Evolutionary conservation across 2,888 invertebrate genomes (phyloP), one percentile per base, ranked within the genome.

Genomic region (Pachymerium ferrugineum): DNA sequence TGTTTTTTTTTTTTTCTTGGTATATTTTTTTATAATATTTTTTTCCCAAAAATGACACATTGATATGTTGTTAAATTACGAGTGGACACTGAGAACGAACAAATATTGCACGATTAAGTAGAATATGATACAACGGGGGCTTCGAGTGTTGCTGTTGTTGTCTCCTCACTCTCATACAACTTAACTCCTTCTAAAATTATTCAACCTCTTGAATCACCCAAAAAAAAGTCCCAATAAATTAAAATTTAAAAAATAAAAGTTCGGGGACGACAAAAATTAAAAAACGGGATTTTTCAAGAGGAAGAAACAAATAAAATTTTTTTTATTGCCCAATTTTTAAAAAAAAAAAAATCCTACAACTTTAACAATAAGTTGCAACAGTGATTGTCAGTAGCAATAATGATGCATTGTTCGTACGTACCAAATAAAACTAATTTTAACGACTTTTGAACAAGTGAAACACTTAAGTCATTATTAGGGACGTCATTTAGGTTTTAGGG

Each of bases 61-160:
- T 62, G 62, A 62, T 62, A 62, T 62, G 62, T 62, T 62, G 62
- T n/a, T n/a, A n/a, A n/a, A 28, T 28, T 62, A 62, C 62, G 62
- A 62, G 62, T 25, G 62, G 62, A 62, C 62, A 62, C 62, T 62
- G 62, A 62, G 62, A 62, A 62, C 62, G 62, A 62, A 62, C 62
- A 62, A 62, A 62, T 62, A 62, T 62, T 62, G 62, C 62, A 62
- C 62, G 62, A 62, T 62, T 62, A 62, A 62, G 62, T 62, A 62
- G 62, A 62, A 62, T 62, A 62, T 62, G 62, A 62, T 62, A 62
- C 62, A 62, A 62, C 62, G 62, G 62, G 62, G 62, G n/a, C n/a
- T 28, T 62, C 62, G 62, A 62, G 62, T 62, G 62, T 62, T n/a
- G n/a, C n/a, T n/a, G n/a, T n/a, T n/a, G n/a, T n/a, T 62, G 62